Evolutionary conservation across 2,888 invertebrate species (phyloP), one percentile per base, ranked within the genome.

Genomic region (Brachycybe producta): DNA sequence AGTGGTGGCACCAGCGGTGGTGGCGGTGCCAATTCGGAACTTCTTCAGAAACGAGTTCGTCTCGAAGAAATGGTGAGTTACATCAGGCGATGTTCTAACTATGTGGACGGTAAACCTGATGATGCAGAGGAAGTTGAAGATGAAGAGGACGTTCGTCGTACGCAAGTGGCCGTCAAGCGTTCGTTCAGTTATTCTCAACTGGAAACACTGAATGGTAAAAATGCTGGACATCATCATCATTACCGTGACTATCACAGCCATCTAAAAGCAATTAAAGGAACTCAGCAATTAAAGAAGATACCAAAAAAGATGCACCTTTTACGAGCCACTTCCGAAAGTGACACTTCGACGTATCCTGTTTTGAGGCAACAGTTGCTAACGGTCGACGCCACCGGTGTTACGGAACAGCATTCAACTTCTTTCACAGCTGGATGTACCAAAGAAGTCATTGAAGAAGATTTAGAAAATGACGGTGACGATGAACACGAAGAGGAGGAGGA

Each of bases 21-120:
- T 17, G 27, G 13, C 11, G 32, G 34, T 13, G 45, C 34, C 11
- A 15, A 32, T 30, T 23, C 45, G 8, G 45, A 35, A 5, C 35
- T 34, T 23, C 35, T 35, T 11, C 45, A 45, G 23, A 45, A 45
- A 21, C 45, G 45, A 11, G 35, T 35, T n/a, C 45, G 45, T 17
- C 23, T 45, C 21, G 45, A 45, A 26, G 45, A 45, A 15, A 45
- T 45, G 45, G 45, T 45, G 13, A 45, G 23, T 26, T 45, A 13
- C 26, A 45, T 45, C 32, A 4, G 45, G 24, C 19, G 24, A 3
- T 44, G 27, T 15, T 45, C 45, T n/a, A n/a, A n/a, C n/a, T n/a
- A n/a, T n/a, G n/a, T n/a, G n/a, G 7, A 26, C 23, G 35, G 45
- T 34, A 34, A 35, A 45, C n/a, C n/a, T n/a, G n/a, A n/a, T n/a